A percentile compares a stretch with the other conserved stretches of the same genome.
phyloP scores from a whole-genome alignment of 2,797 vertebrate genomes.

The Calcarius lapponicus region DNA sequence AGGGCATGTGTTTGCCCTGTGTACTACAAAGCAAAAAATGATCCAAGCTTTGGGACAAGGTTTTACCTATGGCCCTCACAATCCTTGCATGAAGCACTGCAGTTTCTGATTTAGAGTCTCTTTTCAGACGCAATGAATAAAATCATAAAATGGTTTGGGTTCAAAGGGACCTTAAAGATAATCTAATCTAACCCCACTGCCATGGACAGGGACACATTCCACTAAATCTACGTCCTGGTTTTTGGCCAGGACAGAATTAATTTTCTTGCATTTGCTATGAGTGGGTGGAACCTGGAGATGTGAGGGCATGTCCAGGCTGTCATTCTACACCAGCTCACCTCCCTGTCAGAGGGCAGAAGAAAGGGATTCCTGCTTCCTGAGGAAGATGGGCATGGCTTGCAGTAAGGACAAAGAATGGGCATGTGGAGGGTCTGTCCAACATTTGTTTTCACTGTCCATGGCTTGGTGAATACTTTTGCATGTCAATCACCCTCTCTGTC shows the following conservation, averaged over 20 bases:
- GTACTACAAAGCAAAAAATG: background rate
- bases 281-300: background rate
- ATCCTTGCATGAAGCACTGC: background rate
- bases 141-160: background rate
- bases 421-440: fast-evolving
- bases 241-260: background rate
- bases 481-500: background rate
- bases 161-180: background rate
- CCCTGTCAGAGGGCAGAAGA: fast-evolving
- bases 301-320: background rate
- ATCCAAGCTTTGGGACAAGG: background rate
- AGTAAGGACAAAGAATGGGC: fast-evolving
- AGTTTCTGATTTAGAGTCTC: background rate
- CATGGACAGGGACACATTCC: background rate
- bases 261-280: background rate
- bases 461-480: background rate
- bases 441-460: background rate
- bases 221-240: background rate
- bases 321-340: background rate
- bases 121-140: background rate
- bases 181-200: background rate
- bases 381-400: background rate
- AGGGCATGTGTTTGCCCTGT: background rate
- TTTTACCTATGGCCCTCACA: background rate
- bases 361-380: fast-evolving